phyloP scores from a whole-genome alignment of 2,797 vertebrate species.

The Liasis olivaceus region DNA sequence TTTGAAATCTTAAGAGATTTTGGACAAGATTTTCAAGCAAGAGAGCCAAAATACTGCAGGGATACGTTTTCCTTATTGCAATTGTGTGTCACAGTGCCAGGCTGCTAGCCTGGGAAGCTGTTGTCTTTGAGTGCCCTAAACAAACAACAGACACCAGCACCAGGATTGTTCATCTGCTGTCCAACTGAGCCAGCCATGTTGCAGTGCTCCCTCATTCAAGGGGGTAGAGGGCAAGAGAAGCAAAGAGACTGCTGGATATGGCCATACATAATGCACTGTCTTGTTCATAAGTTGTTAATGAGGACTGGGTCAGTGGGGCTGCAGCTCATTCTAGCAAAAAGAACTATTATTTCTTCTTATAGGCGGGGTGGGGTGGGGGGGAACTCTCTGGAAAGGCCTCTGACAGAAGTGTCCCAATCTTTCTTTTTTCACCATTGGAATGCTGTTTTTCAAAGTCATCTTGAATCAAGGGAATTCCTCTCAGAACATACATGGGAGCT shows the following conservation, averaged over 20 bases:
- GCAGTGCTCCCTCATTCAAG: neutral
- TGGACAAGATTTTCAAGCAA: neutral
- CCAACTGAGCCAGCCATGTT: neutral
- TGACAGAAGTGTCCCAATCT: neutral
- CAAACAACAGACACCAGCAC: neutral
- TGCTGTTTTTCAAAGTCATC: neutral
- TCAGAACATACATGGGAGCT: neutral
- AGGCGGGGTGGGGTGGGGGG: no score
- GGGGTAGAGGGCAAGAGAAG: neutral
- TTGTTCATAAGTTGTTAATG: neutral
- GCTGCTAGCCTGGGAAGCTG: neutral
- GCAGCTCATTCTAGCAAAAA: neutral
- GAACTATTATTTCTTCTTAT: neutral
- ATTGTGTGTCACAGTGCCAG: neutral
- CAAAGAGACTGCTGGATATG: neutral
- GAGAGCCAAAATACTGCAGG: neutral
- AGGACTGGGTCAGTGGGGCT: neutral
- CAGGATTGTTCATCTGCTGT: neutral
- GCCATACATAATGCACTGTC: neutral
- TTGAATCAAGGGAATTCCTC: slow-evolving; percentile 3
- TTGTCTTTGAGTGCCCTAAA: neutral
- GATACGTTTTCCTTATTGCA: neutral
- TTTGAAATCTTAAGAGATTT: neutral
- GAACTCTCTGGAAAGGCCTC: neutral
- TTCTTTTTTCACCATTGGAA: neutral